Conservation (phyloP, 2,797 vertebrate species). For the Lepidocolaptes lacrymiger region DNA sequence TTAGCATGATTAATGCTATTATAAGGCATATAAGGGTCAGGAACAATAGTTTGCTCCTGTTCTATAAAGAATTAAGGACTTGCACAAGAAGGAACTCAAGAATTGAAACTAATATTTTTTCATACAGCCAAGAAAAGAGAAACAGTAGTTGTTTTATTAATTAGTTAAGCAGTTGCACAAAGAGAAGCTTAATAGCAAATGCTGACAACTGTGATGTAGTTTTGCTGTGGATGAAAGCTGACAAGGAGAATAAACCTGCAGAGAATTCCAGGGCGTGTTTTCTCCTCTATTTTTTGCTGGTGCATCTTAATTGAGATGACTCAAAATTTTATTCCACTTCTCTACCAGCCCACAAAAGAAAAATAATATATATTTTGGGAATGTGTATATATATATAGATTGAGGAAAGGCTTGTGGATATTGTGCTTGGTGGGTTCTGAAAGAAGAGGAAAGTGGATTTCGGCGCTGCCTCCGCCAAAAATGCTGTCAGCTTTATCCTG, state of each 20-base stretch:
- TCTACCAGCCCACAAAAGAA: neutral
- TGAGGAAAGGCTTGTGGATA: neutral
- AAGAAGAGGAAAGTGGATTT: neutral
- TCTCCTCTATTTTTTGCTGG: neutral
- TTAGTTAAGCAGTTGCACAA: neutral
- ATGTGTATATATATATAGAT: too few species aligned
- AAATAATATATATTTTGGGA: neutral
- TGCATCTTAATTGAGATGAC: neutral
- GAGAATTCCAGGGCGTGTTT: neutral
- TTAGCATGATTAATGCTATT: constrained; percentile 69
- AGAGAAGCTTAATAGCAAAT: neutral
- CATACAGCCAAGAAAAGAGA: neutral
- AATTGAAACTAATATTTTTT: neutral
- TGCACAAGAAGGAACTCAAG: neutral
- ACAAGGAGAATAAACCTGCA: constrained; percentile 1
- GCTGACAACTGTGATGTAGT: neutral
- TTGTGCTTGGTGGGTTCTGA: neutral
- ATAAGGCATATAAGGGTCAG: constrained; percentile 38
- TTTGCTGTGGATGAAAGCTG: neutral
- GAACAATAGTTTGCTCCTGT: constrained; percentile 14
- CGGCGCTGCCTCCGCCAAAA: rapidly evolving
- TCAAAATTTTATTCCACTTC: neutral
- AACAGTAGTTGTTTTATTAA: neutral
- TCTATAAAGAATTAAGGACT: neutral
- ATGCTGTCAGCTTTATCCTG: rapidly evolving